A percentile compares a stretch with the other conserved stretches of the same genome.
Evolutionary conservation across 2,113 vertebrate species (phyloP).

Genomic region (Microtus richardsoni): DNA sequence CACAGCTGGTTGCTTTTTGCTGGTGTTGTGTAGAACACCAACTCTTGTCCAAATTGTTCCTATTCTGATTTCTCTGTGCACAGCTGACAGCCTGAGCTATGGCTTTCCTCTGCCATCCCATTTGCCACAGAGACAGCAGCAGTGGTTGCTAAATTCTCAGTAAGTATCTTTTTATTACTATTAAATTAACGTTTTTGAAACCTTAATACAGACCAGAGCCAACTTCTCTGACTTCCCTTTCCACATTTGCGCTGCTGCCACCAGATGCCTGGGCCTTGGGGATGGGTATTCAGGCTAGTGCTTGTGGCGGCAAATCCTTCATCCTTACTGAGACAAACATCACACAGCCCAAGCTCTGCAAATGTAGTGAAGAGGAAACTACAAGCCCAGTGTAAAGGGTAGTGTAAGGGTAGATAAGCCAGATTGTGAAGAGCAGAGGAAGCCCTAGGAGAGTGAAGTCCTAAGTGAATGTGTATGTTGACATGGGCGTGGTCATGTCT

Average conservation of each 20-base stretch:
- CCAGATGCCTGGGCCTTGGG: not conserved
- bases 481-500: not conserved
- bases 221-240: not conserved
- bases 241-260: not conserved
- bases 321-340: slow-evolving; percentile 44
- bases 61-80: not conserved
- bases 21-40: not conserved
- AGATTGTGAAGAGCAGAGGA: not conserved
- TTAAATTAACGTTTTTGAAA: slow-evolving; percentile 7
- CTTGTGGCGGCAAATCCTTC: slow-evolving; percentile 15
- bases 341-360: not conserved
- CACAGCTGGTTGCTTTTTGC: not conserved
- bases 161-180: not conserved
- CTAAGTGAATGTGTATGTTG: not conserved
- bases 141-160: not conserved
- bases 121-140: not conserved
- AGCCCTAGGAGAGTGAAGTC: not conserved
- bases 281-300: not conserved
- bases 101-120: not conserved
- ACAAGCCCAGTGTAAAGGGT: not conserved
- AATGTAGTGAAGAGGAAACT: not conserved
- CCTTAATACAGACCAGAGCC: not conserved
- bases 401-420: not conserved
- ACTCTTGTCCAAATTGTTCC: not conserved
- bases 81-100: not conserved